phyloP scores from a whole-genome alignment of 1,140 invertebrate species.

The Sycobia sp. region DNA sequence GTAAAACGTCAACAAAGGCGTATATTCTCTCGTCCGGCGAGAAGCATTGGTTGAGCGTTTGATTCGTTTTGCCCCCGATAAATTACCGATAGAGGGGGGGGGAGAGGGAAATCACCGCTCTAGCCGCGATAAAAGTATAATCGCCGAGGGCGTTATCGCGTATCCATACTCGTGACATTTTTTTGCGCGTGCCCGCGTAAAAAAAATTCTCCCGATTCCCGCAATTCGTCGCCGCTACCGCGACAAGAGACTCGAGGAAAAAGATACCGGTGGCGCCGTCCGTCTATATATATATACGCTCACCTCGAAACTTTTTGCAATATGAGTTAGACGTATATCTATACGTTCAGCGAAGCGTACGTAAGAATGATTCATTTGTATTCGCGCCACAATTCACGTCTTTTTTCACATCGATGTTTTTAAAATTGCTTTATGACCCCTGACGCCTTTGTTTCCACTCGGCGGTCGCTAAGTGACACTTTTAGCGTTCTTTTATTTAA shows the following conservation, averaged over 20 bases:
- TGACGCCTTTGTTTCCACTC: too few species aligned
- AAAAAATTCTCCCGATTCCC: too few species aligned
- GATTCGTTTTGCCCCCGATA: too few species aligned
- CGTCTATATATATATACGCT: too few species aligned
- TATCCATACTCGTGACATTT: constrained; percentile 11
- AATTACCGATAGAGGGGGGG: neutral
- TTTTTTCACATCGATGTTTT: neutral
- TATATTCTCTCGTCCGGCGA: too few species aligned
- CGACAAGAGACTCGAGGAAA: neutral
- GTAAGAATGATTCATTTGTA: constrained; percentile 20
- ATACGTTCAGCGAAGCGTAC: too few species aligned
- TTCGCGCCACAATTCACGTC: constrained; percentile 1
- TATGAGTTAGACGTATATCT: too few species aligned
- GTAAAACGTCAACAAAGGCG: too few species aligned
- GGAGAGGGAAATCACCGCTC: neutral
- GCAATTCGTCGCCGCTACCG: neutral
- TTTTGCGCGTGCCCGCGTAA: neutral
- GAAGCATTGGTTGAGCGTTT: too few species aligned
- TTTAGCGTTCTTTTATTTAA: too few species aligned
- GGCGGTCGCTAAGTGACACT: too few species aligned
- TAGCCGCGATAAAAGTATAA: neutral
- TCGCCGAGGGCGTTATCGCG: neutral
- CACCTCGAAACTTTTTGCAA: too few species aligned
- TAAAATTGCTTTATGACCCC: constrained; percentile 2
- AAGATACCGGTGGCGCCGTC: neutral